These are phyloP conservation scores for Nycticorax nycticorax DNA, from an alignment of 2,113 vertebrate genomes.

Conservation along the genomic window DNA sequence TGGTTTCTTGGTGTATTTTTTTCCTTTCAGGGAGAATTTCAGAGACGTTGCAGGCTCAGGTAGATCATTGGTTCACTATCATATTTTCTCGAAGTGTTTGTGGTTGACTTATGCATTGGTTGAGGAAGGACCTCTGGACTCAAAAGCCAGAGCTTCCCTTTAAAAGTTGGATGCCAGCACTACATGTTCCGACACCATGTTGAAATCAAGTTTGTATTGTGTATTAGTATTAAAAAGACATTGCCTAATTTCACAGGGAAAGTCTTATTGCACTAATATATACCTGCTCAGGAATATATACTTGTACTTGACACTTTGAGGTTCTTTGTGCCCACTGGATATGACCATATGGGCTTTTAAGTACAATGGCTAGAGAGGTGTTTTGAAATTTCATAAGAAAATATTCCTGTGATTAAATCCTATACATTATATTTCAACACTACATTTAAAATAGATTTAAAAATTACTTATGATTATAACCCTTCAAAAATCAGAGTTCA, in stretches of 20 bases:
- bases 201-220: neutral
- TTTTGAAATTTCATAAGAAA: constrained; percentile 9
- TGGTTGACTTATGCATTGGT: neutral
- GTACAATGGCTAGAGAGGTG: neutral
- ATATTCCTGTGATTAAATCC: constrained; percentile 1
- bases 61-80: neutral
- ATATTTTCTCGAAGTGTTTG: neutral
- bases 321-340: neutral
- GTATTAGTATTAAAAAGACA: neutral
- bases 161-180: neutral
- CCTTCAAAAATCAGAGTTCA: neutral
- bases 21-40: neutral
- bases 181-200: neutral
- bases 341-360: neutral
- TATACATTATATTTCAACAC: neutral
- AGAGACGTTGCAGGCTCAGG: neutral
- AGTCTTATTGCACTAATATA: neutral
- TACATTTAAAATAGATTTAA: neutral
- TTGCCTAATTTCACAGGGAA: neutral
- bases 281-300: neutral
- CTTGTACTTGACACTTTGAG: neutral
- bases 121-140: neutral
- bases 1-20: neutral
- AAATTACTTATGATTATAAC: constrained; percentile 19
- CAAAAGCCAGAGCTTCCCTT: neutral